Base-by-base conservation (phyloP, 30 jellyfish, hydroid and myxozoan genomes). In the Turritopsis dohrnii region DNA sequence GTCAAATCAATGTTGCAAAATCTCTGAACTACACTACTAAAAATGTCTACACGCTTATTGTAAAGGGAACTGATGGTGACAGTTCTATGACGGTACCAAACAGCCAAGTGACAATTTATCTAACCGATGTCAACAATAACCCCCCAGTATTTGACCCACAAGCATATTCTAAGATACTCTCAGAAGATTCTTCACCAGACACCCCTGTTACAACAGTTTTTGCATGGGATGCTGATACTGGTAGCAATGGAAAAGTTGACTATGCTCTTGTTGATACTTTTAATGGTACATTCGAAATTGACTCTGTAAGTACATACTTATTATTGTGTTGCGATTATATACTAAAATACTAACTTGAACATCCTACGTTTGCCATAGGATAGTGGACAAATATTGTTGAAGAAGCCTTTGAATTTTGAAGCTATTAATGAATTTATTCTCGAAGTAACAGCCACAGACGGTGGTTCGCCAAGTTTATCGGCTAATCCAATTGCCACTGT, bases 1-100 rank as follows among this genome's bases (percentile, higher is more conserved):
- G 77, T 7, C 9, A 19, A 7, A 69, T 69, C 30, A 69, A 69
- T 7, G 77, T 69, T 69, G 30, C 28, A 23, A 83, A 94, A 79
- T 71, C 84, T 74, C 93, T 94, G 54, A 91, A 94, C 84, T 88
- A 95, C 29, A 96, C 89, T 52, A 71, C 84, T 1, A 79, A 41
- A 65, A 76, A 73, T 27, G 66, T 75, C 21, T 90, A 94, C 76
- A 87, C 73, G 60, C 54, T 94, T 28, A 79, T 29, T 21, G 85
- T 89, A 9, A 74, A 54, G 82, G 99, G 96, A 52, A 71, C 81
- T 60, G 99, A 94, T 87, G 77, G 8, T n/a, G 30, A 19, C 8
- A 69, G 17, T n/a, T 27, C 30, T n/a, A 17, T n/a, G 22, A 69
- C 77, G 19, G 16, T 23, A 69, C 77, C 77, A n/a, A 27, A 69